These are phyloP conservation scores for Leptopilina drosophilae DNA, from an alignment of 2,888 invertebrate species.

Conservation along the genomic window DNA sequence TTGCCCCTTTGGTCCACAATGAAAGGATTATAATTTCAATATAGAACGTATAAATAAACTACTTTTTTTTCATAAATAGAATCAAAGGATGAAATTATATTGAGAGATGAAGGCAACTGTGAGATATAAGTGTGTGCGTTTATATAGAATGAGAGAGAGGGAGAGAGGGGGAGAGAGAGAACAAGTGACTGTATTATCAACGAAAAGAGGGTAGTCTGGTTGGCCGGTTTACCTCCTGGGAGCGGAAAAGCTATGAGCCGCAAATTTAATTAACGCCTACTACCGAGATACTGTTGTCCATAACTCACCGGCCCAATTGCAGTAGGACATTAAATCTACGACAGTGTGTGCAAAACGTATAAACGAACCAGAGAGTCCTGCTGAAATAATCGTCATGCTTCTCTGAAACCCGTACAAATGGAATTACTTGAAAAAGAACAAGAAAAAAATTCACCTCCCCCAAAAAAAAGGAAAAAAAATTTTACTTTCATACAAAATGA, in stretches of 20 bases:
- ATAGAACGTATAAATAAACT: too few species aligned
- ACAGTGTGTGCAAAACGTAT: conserved; percentile 42
- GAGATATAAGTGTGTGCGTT: too few species aligned
- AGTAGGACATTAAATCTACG: conserved; percentile 44
- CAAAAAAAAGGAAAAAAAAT: too few species aligned
- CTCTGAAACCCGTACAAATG: conserved; percentile 43
- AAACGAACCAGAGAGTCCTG: conserved; percentile 45
- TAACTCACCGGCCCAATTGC: conserved; percentile 60
- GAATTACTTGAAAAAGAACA: conserved; percentile 41
- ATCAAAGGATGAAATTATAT: conserved; percentile 23
- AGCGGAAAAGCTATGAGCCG: conserved; percentile 67
- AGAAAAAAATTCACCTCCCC: background rate
- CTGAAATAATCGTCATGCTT: conserved; percentile 48
- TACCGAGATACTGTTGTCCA: conserved; percentile 65
- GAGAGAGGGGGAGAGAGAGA: conserved; percentile 18
- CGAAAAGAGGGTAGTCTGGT: conserved; percentile 52
- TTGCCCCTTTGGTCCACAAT: background rate
- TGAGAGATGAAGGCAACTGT: conserved; percentile 42
- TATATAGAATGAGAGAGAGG: too few species aligned
- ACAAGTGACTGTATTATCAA: conserved; percentile 63
- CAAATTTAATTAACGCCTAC: conserved; percentile 73
- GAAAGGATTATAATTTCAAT: background rate
- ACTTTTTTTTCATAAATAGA: background rate
- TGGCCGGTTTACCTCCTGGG: conserved; percentile 59
- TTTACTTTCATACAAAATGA: too few species aligned